Percentiles rank a stretch among this genome's conserved stretches.
Conservation (phyloP, 2,113 vertebrate genomes). For the Hydrochoerus hydrochaeris region DNA sequence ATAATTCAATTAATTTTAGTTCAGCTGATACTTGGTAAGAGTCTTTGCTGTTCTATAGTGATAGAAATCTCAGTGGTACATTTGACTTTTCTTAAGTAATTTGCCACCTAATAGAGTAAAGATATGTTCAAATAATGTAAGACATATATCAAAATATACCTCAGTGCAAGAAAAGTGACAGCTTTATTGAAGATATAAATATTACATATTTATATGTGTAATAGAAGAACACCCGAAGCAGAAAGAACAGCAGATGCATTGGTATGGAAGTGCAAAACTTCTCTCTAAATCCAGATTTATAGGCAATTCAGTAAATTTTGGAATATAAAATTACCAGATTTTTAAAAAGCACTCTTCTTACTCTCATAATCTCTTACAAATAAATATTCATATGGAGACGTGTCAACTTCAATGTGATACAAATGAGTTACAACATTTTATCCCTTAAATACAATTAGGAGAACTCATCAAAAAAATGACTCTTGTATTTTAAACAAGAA, state of each 20-base stretch:
- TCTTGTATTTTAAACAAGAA: slow-evolving; percentile 25
- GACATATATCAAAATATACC: neutral
- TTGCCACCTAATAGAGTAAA: neutral
- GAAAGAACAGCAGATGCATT: neutral
- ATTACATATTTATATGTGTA: neutral
- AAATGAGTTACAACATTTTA: neutral
- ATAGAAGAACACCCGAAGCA: neutral
- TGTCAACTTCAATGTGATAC: neutral
- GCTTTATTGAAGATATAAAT: slow-evolving; percentile 17
- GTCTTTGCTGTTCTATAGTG: neutral
- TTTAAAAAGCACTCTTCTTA: neutral
- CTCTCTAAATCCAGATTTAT: neutral
- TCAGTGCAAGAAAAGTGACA: neutral
- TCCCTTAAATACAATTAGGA: neutral
- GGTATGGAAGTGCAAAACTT: neutral
- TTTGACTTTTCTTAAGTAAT: neutral
- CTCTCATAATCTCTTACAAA: neutral
- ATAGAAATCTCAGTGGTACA: neutral
- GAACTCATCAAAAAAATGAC: neutral
- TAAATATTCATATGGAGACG: neutral
- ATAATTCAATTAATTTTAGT: neutral
- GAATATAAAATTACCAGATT: neutral
- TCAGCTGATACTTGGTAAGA: neutral
- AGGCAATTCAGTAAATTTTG: neutral
- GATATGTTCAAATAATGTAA: neutral